phyloP scores from a whole-genome alignment of 2,113 vertebrate genomes.

The Burhinus oedicnemus region DNA sequence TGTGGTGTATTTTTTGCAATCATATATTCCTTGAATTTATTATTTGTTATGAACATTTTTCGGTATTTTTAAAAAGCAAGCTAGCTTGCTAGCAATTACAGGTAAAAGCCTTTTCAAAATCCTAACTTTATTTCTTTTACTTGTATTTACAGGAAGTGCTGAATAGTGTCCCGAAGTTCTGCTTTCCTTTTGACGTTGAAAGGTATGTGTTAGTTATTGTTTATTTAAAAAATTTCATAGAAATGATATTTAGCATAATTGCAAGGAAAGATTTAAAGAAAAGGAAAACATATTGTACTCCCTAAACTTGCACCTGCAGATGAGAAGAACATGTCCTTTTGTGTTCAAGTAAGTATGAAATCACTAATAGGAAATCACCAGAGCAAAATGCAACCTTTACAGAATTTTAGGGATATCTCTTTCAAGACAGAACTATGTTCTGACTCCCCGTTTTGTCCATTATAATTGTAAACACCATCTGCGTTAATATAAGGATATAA shows the following conservation, averaged over 20 bases:
- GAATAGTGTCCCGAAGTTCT: slow-evolving; percentile 95
- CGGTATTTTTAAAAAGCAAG: background rate
- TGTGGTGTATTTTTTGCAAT: slow-evolving; percentile 57
- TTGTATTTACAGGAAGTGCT: slow-evolving; percentile 89
- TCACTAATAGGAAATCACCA: background rate
- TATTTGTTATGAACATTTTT: background rate
- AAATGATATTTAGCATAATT: background rate
- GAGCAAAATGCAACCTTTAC: background rate
- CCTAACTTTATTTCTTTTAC: slow-evolving; percentile 29
- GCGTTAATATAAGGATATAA: slow-evolving; percentile 2
- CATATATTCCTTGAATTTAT: slow-evolving; percentile 19
- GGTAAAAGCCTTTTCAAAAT: slow-evolving; percentile 26
- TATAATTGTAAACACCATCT: slow-evolving; percentile 42
- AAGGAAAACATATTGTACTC: background rate
- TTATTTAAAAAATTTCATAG: background rate
- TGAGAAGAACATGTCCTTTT: background rate
- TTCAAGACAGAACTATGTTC: background rate
- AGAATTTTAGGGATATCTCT: background rate
- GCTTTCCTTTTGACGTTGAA: slow-evolving; percentile 97
- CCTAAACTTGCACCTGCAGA: background rate
- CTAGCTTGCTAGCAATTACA: background rate
- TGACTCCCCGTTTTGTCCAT: background rate
- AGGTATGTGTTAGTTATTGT: slow-evolving; percentile 78
- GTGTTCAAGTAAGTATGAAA: background rate
- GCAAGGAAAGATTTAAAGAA: background rate